Evolutionary conservation across 2,888 invertebrate species (phyloP), one percentile per base, ranked within the genome.

Genomic region (Meganola albula): DNA sequence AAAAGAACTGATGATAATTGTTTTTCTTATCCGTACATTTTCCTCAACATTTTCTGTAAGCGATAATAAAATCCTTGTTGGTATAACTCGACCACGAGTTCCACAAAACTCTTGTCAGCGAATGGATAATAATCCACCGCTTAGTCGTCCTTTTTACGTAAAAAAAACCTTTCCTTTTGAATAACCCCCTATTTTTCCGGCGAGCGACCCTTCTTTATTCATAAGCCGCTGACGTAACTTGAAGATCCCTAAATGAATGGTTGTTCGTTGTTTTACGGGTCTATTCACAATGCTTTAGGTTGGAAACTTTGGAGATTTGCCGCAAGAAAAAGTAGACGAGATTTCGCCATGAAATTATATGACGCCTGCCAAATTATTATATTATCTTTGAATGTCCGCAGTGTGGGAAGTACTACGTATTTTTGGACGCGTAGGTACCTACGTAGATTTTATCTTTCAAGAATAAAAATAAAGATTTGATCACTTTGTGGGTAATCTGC

Each of bases 181-280:
- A 78, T 75, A 75, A 74, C 73, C 70, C 67, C 69, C 68, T 72
- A 74, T 75, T 83, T 76, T 77, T 73, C 68, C 65, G 58, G 52
- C 58, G 61, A 62, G 65, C 70, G 69, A 66, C 68, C 62, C 76
- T 78, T 77, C 76, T 80, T 83, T 83, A 83, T 83, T 82, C 80
- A 83, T 82, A 82, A 82, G 78, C 74, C 73, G 56, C 72, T 75
- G 75, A 77, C 75, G 80, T 74, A 79, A 82, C 79, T 79, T 71
- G 68, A 74, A 78, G 74, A 74, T 68, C 73, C 78, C 73, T 76
- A 82, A 85, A 84, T 83, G 79, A 83, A 84, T 75, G 83, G 84
- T 68, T 80, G 82, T 84, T 84, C 77, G 74, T 82, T 83, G 79
- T 85, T 85, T 85, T 84, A 85, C 82, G 82, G 76, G 71, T 78